Evolutionary conservation across 2,113 vertebrate species (phyloP).

Genomic region (Gobio gobio): DNA sequence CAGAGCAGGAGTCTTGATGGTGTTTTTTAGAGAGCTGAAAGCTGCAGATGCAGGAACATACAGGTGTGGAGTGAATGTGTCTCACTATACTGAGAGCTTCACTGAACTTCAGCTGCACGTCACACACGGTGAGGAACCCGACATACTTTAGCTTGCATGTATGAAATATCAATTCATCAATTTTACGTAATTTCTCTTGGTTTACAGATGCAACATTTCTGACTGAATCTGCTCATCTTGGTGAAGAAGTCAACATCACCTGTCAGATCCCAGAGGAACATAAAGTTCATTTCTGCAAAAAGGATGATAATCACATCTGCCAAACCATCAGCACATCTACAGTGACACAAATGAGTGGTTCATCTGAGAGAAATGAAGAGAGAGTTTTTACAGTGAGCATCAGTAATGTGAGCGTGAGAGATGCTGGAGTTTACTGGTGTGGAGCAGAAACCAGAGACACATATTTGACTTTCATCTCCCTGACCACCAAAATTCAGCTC

Average conservation of each 20-base stretch:
- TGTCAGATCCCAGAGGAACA: constrained; percentile 38
- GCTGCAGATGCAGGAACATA: constrained; percentile 23
- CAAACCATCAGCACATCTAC: fast-evolving
- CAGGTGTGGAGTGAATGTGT: constrained; percentile 24
- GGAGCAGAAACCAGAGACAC: constrained; percentile 1
- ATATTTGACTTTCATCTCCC: background rate
- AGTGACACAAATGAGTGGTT: background rate
- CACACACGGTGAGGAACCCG: background rate
- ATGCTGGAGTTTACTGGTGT: constrained; percentile 57
- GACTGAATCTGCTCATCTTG: background rate
- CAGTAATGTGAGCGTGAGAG: constrained; percentile 17
- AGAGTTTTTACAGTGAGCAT: constrained; percentile 55
- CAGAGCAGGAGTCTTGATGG: constrained; percentile 27
- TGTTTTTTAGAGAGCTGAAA: background rate
- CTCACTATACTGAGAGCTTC: background rate
- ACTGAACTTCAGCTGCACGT: background rate
- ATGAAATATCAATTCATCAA: background rate
- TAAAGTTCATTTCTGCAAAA: constrained; percentile 46
- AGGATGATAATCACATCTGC: background rate
- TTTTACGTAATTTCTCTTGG: background rate
- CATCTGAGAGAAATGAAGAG: constrained; percentile 15
- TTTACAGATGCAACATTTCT: background rate
- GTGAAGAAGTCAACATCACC: constrained; percentile 39
- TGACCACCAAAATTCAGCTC: constrained; percentile 49
- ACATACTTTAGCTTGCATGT: background rate